Evolutionary conservation across 2,888 invertebrate genomes (phyloP), one percentile per base, ranked within the genome.

Genomic region (Parelbella ahira): DNA sequence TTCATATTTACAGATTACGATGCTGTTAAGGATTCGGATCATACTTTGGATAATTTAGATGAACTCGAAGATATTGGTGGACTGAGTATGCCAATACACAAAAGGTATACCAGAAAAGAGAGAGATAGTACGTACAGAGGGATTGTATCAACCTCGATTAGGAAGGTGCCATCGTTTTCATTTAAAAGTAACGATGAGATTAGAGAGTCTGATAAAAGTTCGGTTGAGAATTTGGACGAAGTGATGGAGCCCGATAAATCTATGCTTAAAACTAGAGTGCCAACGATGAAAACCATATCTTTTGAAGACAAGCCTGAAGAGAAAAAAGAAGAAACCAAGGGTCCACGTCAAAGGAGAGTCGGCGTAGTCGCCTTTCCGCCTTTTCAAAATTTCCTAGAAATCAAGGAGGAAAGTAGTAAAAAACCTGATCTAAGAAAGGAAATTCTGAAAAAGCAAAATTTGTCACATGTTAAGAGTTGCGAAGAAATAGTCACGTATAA

Each of bases 401-500:
- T 28, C n/a, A 10, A 5, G 2, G 34, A 34, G 6, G 34, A 42
- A 6, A 6, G 5, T 2, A 41, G 8, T 7, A 69, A 61, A 41
- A 70, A 60, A 45, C 28, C 48, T 29, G 66, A 64, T 44, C 58
- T 81, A 49, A 69, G 77, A 36, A 79, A 68, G 44, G 72, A 69
- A 45, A 67, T 78, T 44, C 56, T 81, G 21, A 53, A 62, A 1
- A 78, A 65, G 45, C 62, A 61, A 58, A 67, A 54, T 45, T 54
- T 58, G 55, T 48, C 48, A 13, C 50, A 69, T 44, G 68, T 66
- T 18, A 72, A 68, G 43, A 82, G 78, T 49, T 70, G 58, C 51
- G 76, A 82, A 49, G 63, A 71, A 44, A 49, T 74, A 37, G 54
- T 58, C 7, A 48, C 51, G 42, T 32, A 50, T 37, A 45, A 50